A percentile compares a stretch with the other conserved stretches of the same genome.
Conservation (phyloP, 2,797 vertebrate species). For the Sciurus carolinensis region DNA sequence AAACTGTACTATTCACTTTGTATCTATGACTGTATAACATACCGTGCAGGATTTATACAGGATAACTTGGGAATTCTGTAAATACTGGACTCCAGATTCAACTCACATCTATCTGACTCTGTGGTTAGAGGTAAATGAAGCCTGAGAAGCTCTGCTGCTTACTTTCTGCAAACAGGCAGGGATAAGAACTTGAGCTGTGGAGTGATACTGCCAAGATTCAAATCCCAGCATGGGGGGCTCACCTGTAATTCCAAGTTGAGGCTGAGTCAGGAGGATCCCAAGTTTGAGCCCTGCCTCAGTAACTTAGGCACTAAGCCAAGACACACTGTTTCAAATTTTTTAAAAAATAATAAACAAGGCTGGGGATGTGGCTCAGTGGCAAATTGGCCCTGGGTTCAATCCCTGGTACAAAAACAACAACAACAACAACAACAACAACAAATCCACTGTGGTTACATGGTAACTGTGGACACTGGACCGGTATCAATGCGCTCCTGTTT, state of each 20-base stretch:
- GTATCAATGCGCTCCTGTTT: rapidly evolving
- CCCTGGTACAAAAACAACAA: too few species aligned
- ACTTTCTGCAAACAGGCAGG: not conserved
- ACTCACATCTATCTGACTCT: not conserved
- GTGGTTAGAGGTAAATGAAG: not conserved
- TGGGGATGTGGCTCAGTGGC: too few species aligned
- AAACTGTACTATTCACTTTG: not conserved
- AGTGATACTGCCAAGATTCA: not conserved
- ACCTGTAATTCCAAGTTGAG: too few species aligned
- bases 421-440: not conserved
- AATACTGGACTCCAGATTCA: not conserved
- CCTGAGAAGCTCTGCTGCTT: not conserved
- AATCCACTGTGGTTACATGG: not conserved
- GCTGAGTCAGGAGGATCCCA: too few species aligned
- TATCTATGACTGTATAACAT: not conserved
- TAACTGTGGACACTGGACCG: not conserved
- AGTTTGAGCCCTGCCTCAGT: too few species aligned
- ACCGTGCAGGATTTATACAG: not conserved
- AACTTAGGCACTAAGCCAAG: too few species aligned
- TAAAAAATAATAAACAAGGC: too few species aligned
- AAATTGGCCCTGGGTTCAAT: too few species aligned
- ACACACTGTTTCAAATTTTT: too few species aligned
- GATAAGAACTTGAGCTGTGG: not conserved
- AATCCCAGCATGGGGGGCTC: not conserved
- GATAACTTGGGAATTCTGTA: not conserved